Evolutionary conservation across 2,113 vertebrate species (phyloP), one percentile per base, ranked within the genome.

Genomic region (Arvicanthis niloticus): DNA sequence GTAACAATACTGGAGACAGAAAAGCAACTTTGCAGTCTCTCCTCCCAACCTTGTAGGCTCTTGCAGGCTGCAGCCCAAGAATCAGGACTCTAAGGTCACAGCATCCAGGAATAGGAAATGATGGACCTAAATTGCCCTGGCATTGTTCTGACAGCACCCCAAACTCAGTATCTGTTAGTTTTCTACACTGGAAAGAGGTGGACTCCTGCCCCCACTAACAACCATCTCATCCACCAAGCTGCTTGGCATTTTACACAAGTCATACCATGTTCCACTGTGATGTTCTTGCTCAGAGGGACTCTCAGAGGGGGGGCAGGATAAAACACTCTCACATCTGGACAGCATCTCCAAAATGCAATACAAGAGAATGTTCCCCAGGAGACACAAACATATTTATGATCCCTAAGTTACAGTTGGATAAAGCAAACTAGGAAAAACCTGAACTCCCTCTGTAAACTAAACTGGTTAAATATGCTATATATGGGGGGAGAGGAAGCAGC

Each of bases 391-490:
- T 80, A n/a, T 89, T 78, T 91, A 88, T 17, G 62, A 81, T 70
- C 7, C 24, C 58, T 68, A 40, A 5, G 13, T 94, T 81, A 60
- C 5, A 96, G 91, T 26, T 72, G 88, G 92, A 15, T 51, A 76
- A 88, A 65, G 58, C 62, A 92, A 3, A 0, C 70, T 62, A 93
- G 26, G 5, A 51, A 95, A 95, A 89, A 84, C 45, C 60, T 68
- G 51, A 93, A 56, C 68, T 72, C 67, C 65, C 86, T 95, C 81
- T 84, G 80, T 82, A 73, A 96, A 91, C 19, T 58, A 92, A 90
- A 84, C n/a, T 62, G n/a, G 85, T 86, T 91, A 97, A 94, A 86
- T 62, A 73, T 76, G 72, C 82, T 91, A 9, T 29, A 5, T 84
- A 11, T 72, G 40, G 40, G 19, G 42, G 31, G 13, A 31, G 60